Conservation (phyloP, 2,113 vertebrate species). For the Cottus gobio region DNA sequence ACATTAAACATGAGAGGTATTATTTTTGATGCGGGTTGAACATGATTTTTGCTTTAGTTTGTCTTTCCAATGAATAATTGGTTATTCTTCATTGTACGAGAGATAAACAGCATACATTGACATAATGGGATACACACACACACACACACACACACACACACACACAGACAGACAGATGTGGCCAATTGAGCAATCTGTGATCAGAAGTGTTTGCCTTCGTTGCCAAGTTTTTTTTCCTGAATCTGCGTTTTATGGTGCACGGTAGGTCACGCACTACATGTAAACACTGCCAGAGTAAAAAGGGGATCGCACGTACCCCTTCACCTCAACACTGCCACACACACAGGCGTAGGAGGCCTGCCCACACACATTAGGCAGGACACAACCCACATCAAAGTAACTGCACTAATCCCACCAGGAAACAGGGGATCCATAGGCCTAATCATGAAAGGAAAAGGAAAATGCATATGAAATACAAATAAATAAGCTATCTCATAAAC, state of each 20-base stretch:
- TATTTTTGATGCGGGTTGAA: conserved; percentile 20
- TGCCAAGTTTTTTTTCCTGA: conserved; percentile 70
- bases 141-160: conserved; percentile 30
- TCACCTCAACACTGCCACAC: conserved; percentile 52
- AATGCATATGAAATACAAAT: conserved; percentile 37
- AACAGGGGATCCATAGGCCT: conserved; percentile 38
- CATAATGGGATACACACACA: conserved; percentile 31
- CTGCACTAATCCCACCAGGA: conserved; percentile 60
- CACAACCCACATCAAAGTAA: conserved; percentile 68
- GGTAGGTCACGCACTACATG: conserved; percentile 55
- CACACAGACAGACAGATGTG: conserved; percentile 52
- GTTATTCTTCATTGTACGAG: conserved; percentile 36
- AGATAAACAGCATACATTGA: not conserved
- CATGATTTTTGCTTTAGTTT: conserved; percentile 17
- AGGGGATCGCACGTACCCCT: conserved; percentile 32
- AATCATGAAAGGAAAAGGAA: conserved; percentile 46
- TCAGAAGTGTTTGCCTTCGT: conserved; percentile 59
- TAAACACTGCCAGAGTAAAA: conserved; percentile 66
- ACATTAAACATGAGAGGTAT: conserved; percentile 1
- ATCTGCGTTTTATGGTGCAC: conserved; percentile 59
- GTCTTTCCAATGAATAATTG: conserved; percentile 22
- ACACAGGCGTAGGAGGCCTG: conserved; percentile 35
- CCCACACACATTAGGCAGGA: conserved; percentile 52
- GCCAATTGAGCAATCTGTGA: conserved; percentile 50
- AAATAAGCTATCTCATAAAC: conserved; percentile 49